Evolutionary conservation across 2,888 invertebrate genomes (phyloP), one percentile per base, ranked within the genome.

Genomic region (Athripsodes cinereus): DNA sequence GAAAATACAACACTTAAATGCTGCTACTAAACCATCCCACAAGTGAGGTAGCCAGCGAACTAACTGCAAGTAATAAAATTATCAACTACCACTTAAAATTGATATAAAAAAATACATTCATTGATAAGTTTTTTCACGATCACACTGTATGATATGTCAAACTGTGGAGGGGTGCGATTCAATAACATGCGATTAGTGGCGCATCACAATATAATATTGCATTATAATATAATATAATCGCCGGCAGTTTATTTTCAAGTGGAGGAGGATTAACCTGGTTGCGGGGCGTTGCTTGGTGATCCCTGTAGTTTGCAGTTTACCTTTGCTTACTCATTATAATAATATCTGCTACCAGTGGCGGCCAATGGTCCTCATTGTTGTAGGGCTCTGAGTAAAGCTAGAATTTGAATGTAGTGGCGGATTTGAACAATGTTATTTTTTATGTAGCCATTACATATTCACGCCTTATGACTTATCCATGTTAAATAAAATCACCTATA

Each of bases 181-280:
- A 62, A 62, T 62, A 62, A 62, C 57, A 60, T 47, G 62, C 52
- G 62, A 62, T 62, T 62, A 62, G 54, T 31, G 60, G 46, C 55
- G 55, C 62, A 55, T 60, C 48, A 51, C 58, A 58, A 26, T 26
- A 10, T 26, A 26, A 26, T 26, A 10, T 26, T 6, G n/a, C 10
- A 26, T 26, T 26, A 10, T 26, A 6, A 26, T 3, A 26, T 26
- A 6, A 26, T 26, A 6, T 26, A 62, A 59, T 60, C 55, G 59
- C 10, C 3, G 26, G 51, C 56, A 55, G 55, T 58, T 55, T 56
- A 58, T 56, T 58, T 52, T 58, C 56, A 53, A 48, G 56, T 55
- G 52, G 62, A 26, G 56, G 62, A 26, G 56, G 62, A 62, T 62
- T 62, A 62, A 62, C 62, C 62, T 62, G 62, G 5, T 26, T 10